These are phyloP conservation scores for Haemorhous mexicanus DNA, from an alignment of 2,113 vertebrate genomes.

Conservation along the genomic window DNA sequence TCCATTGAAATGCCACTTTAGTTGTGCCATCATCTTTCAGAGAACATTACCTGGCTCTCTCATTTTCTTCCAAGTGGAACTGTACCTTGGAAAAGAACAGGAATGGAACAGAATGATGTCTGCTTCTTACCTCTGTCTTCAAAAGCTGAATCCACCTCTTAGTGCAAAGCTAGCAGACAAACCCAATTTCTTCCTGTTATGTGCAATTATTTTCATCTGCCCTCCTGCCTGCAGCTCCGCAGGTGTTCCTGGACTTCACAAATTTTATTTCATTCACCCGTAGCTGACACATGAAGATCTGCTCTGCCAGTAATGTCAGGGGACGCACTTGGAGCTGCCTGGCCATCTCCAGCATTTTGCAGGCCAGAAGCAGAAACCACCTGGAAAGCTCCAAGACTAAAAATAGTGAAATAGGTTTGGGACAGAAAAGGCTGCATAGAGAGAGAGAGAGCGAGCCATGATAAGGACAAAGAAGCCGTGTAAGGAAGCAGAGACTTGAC, in stretches of 20 bases:
- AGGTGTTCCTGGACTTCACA: background rate
- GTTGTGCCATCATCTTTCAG: background rate
- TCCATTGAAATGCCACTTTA: background rate
- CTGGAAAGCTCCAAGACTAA: background rate
- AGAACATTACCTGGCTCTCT: background rate
- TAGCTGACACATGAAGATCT: background rate
- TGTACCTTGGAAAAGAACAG: background rate
- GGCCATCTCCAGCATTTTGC: background rate
- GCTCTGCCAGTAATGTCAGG: background rate
- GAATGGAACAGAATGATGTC: background rate
- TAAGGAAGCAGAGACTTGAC: background rate
- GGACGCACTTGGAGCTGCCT: background rate
- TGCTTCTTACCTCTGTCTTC: background rate
- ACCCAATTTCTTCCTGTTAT: background rate
- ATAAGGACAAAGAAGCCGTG: background rate
- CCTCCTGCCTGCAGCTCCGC: background rate
- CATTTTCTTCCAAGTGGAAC: background rate
- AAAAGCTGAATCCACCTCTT: background rate
- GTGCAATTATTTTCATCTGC: background rate
- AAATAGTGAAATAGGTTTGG: background rate
- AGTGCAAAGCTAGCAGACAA: background rate
- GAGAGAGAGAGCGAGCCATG: background rate
- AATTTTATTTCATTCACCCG: background rate
- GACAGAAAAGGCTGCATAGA: background rate
- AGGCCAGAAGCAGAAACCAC: background rate